Base-by-base conservation (phyloP, 2,888 invertebrate species). In the Acanthosepion lycidas region DNA sequence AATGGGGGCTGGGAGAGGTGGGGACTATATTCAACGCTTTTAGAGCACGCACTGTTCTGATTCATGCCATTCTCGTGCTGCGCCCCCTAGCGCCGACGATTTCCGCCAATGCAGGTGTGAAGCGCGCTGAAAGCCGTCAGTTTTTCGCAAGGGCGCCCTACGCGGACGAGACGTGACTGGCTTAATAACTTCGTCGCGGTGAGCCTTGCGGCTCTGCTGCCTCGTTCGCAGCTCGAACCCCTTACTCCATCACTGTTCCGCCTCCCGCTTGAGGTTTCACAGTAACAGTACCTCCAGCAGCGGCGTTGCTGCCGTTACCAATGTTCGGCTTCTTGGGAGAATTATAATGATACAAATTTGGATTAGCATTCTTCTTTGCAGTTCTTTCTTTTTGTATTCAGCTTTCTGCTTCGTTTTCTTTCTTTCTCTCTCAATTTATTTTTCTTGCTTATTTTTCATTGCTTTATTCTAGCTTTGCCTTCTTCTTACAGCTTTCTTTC, bases 41-140 rank as follows among this genome's bases (percentile, higher is more conserved):
- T 78, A 78, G 78, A 78, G 78, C 78, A 78, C 78, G 78, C 9
- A n/a, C 78, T n/a, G n/a, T n/a, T 78, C 78, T 78, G 78, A 78
- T 78, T 78, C 78, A 78, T 78, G 78, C 78, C 78, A 78, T 78
- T 78, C 78, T 78, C 78, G n/a, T n/a, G 78, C n/a, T 33, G 78
- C n/a, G n/a, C 78, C 78, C 78, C 78, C n/a, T 78, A 78, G 78
- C 78, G 78, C 33, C 78, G 78, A 15, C 78, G 78, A 78, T 78
- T n/a, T 23, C 23, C 78, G 78, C 78, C 78, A 23, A 18, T 78
- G n/a, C 78, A 78, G 78, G 78, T 78, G 78, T 12, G 78, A 78
- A 78, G n/a, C n/a, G n/a, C 78, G 78, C n/a, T 78, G 78, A 78
- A 78, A 78, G 78, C 78, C 78, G 78, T n/a, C 78, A 78, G n/a